Conservation (phyloP, 2,797 vertebrate genomes). For the Mus spretus region DNA sequence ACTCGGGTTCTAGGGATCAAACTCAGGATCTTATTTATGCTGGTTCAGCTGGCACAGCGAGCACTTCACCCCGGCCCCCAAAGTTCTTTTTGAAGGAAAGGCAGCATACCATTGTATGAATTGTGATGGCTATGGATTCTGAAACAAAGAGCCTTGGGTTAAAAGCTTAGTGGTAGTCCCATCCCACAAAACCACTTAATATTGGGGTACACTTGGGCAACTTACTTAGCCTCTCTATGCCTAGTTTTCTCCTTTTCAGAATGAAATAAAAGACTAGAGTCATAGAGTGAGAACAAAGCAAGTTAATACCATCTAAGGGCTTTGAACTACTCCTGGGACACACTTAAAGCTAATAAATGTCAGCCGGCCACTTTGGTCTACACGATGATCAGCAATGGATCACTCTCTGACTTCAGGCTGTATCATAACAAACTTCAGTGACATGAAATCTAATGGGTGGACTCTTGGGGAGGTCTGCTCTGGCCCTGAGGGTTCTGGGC, state of each 20-base stretch:
- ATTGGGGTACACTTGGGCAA: too few species aligned
- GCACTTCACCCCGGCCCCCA: background rate
- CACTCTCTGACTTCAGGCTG: background rate
- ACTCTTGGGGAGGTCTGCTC: background rate
- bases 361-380: background rate
- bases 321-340: background rate
- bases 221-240: background rate
- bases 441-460: background rate
- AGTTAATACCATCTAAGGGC: background rate
- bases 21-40: too few species aligned
- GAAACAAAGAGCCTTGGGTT: background rate
- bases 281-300: background rate
- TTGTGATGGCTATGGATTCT: background rate
- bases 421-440: background rate
- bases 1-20: background rate
- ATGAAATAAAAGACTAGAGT: background rate
- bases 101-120: background rate
- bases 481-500: background rate
- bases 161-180: background rate
- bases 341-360: rapidly evolving
- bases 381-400: background rate
- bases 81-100: background rate
- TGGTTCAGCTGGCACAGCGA: too few species aligned
- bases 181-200: too few species aligned
- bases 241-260: background rate